Percentiles rank a stretch among this genome's conserved stretches.
phyloP scores from a whole-genome alignment of 2,113 vertebrate genomes.

The Campylorhamphus procurvoides region DNA sequence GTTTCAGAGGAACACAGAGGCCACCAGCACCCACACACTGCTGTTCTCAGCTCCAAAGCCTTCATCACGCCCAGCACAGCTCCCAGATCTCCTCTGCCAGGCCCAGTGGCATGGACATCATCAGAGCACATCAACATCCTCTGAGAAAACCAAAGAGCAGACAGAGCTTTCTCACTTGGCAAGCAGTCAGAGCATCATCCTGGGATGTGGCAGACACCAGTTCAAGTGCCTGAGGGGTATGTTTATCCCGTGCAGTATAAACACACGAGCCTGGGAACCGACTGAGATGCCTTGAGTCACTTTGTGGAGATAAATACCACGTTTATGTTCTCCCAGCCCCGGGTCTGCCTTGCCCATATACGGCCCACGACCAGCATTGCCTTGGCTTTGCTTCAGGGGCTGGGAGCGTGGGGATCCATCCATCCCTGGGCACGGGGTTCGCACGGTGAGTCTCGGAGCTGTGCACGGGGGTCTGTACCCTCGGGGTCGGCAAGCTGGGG shows the following conservation, averaged over 20 bases:
- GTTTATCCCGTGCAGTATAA: background rate
- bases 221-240: background rate
- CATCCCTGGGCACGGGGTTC: rapidly evolving
- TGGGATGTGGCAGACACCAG: rapidly evolving
- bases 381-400: background rate
- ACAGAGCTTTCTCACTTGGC: background rate
- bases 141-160: rapidly evolving
- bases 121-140: rapidly evolving
- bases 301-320: background rate
- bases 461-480: rapidly evolving
- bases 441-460: background rate
- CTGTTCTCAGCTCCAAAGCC: background rate
- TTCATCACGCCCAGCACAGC: background rate
- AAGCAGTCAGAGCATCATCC: background rate
- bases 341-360: conserved; percentile 11
- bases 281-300: conserved; percentile 2
- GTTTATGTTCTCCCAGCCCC: background rate
- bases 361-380: background rate
- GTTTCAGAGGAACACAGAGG: background rate
- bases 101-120: rapidly evolving
- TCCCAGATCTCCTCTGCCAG: background rate
- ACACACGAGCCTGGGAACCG: background rate
- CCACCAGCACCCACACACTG: background rate
- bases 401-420: background rate
- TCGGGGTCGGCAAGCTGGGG: rapidly evolving